Conservation (phyloP, 2,888 invertebrate genomes). For the Alviniconcha strummeri region DNA sequence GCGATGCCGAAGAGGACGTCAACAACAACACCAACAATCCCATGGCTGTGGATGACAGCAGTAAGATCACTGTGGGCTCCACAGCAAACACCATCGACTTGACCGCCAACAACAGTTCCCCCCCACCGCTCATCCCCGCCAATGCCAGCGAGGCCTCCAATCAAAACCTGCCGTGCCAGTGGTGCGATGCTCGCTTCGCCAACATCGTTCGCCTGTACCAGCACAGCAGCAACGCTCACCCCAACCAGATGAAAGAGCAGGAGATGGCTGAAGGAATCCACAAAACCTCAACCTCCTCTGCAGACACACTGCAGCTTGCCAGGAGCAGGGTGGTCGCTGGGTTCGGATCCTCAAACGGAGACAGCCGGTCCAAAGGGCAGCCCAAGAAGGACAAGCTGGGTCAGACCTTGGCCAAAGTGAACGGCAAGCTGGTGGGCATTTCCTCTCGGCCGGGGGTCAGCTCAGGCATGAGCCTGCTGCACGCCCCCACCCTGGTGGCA, state of each 20-base stretch:
- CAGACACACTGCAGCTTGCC: background rate
- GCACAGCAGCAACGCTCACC: conserved; percentile 63
- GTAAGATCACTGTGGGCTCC: background rate
- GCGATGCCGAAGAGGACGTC: conserved; percentile 35
- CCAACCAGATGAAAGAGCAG: conserved; percentile 59
- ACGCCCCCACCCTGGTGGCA: conserved; percentile 3
- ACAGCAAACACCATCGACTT: conserved; percentile 32
- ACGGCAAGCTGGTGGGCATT: conserved; percentile 9
- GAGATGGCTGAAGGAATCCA: conserved; percentile 46
- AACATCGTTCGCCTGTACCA: conserved; percentile 64
- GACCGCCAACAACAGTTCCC: background rate
- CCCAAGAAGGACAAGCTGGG: background rate
- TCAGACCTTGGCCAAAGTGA: conserved; percentile 1
- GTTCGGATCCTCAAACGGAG: background rate
- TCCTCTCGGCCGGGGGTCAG: background rate
- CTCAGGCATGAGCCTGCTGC: background rate
- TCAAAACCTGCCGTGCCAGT: conserved; percentile 59
- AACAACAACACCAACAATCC: conserved; percentile 31
- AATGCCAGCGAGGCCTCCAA: conserved; percentile 7
- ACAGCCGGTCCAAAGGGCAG: background rate
- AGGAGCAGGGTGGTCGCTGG: background rate
- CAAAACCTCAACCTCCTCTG: background rate
- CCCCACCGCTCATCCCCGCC: background rate
- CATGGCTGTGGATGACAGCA: background rate
- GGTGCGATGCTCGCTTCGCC: conserved; percentile 64